Base-by-base conservation (phyloP, 2,113 vertebrate genomes). In the Monarcha castaneiventris region DNA sequence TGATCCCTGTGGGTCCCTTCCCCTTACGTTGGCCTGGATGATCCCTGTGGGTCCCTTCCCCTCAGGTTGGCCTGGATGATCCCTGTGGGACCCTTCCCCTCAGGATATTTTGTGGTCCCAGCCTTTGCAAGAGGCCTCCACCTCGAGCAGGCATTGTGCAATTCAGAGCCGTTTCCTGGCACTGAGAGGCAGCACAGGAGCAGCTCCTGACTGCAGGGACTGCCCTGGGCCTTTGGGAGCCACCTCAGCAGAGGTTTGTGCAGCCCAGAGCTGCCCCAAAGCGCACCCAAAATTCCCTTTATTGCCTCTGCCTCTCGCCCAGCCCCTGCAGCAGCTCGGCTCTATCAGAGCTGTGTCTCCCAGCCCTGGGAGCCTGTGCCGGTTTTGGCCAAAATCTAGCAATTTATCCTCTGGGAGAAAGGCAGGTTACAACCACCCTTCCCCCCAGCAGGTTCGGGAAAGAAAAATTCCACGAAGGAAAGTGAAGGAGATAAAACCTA, bases 231-330 rank as follows among this genome's bases (percentile, higher is more conserved):
- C 14, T 1, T 43, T 23, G 37, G 4, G 44, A 84, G 43, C 64
- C 55, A 18, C 74, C 16, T 43, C 11, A 0, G 2, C 1, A 29
- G 2, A 37, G 30, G 43, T 23, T 13, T 9, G 10, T 1, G 3
- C 2, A 25, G 46, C 52, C 16, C 48, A 35, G 16, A 49, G 44
- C 35, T 17, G 41, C 71, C 32, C 39, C 62, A 29, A 73, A n/a
- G 23, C 1, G 1, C 54, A 29, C 7, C 54, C 44, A n/a, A 4
- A 59, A 43, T 37, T 51, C 79, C 14, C 32, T 44, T 58, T 6
- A 23, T 6, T 13, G 44, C 69, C 68, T 25, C 7, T 20, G 78
- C 66, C 78, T 81, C 64, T 63, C 43, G 35, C 5, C 3, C 37
- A 5, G 49, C 74, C 63, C 43, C 68, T 7, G 8, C 35, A 6